Conservation (phyloP, 2,113 vertebrate species). For the Mustela lutreola region DNA sequence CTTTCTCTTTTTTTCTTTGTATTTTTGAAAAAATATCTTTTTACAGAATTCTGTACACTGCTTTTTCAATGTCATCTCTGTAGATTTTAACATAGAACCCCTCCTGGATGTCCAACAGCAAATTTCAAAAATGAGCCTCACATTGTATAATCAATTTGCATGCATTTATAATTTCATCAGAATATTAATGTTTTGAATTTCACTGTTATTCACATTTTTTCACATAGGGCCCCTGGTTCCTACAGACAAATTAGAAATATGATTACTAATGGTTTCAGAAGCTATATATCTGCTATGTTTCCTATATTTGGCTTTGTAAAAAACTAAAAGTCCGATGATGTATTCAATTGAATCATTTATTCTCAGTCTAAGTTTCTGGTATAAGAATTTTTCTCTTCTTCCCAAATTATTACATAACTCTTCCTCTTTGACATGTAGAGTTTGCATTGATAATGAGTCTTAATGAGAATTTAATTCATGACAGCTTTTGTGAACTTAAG, state of each 20-base stretch:
- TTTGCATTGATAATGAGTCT: neutral
- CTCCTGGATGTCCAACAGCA: neutral
- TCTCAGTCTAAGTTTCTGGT: neutral
- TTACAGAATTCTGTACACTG: neutral
- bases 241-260: neutral
- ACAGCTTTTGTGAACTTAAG: neutral
- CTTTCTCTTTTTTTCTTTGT: too few relatives aligned
- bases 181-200: neutral
- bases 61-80: neutral
- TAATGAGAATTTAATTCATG: slow-evolving; percentile 52
- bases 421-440: neutral
- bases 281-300: neutral
- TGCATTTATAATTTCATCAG: slow-evolving; percentile 14
- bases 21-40: neutral
- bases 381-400: neutral
- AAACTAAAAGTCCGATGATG: neutral
- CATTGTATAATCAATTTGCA: neutral
- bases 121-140: neutral
- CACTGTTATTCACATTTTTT: neutral
- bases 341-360: neutral
- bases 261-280: neutral
- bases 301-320: neutral
- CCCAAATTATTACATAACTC: neutral
- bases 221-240: neutral
- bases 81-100: neutral